A percentile compares a stretch with the other conserved stretches of the same genome.
These are phyloP conservation scores for Glaucidium brasilianum DNA, from an alignment of 2,113 vertebrate genomes.

Conservation along the genomic window DNA sequence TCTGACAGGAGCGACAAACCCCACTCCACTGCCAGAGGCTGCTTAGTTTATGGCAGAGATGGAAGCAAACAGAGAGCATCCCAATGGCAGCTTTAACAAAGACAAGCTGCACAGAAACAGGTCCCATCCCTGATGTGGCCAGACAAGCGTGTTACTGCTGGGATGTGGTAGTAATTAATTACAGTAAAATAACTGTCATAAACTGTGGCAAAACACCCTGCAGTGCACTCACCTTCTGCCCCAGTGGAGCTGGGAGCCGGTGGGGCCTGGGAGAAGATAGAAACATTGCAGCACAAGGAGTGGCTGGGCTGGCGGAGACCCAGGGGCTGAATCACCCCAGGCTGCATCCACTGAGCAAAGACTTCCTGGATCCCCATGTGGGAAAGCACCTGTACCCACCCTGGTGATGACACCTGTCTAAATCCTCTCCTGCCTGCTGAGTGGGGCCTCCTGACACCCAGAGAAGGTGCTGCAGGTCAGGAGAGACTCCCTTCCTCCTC, in stretches of 20 bases:
- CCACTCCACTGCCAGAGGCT: not conserved
- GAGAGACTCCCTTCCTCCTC: not conserved
- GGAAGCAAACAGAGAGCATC: not conserved
- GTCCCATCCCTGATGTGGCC: not conserved
- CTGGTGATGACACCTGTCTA: not conserved
- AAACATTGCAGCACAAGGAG: not conserved
- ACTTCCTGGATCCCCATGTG: not conserved
- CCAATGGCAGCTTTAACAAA: not conserved
- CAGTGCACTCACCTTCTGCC: not conserved
- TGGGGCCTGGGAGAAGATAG: not conserved
- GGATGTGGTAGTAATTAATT: not conserved
- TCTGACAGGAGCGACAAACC: not conserved
- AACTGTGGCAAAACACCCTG: not conserved
- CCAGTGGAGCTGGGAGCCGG: rapidly evolving
- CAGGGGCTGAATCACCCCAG: not conserved
- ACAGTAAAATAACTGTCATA: not conserved
- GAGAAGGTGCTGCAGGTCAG: not conserved
- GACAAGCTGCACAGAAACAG: not conserved
- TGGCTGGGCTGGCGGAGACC: not conserved
- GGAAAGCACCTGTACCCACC: not conserved
- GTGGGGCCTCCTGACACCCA: not conserved
- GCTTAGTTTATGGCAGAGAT: not conserved
- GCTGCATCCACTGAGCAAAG: not conserved
- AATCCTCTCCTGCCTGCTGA: not conserved
- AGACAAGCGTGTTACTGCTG: rapidly evolving